These are phyloP conservation scores for Melipona quadrifasciata DNA, from an alignment of 1,140 invertebrate genomes.

Conservation along the genomic window DNA sequence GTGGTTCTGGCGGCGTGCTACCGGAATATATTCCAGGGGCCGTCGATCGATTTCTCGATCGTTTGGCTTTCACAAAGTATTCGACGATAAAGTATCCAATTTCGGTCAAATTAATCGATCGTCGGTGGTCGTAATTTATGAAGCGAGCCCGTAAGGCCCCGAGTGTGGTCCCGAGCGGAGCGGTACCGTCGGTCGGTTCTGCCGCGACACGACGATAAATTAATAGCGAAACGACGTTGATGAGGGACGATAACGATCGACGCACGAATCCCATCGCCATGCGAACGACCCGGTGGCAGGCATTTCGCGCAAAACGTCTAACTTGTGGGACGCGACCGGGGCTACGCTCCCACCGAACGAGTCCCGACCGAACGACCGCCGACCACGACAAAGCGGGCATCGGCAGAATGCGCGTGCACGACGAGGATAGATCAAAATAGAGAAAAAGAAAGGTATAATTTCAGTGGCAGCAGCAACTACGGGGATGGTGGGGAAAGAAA, in stretches of 20 bases:
- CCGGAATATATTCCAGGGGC: background rate
- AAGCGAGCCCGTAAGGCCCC: constrained; percentile 11
- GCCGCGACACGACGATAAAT: constrained; percentile 62
- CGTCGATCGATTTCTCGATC: constrained; percentile 45
- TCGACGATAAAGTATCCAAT: constrained; percentile 51
- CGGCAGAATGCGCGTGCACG: background rate
- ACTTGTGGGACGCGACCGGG: constrained; percentile 28
- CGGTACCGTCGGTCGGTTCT: constrained; percentile 45
- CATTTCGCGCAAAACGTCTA: constrained; percentile 46
- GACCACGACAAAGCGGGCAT: constrained; percentile 11
- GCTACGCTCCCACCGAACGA: constrained; percentile 20
- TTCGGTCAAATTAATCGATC: constrained; percentile 63
- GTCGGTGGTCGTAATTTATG: constrained; percentile 63
- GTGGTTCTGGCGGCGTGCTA: background rate
- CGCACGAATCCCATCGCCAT: constrained; percentile 50
- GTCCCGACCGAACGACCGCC: constrained; percentile 16
- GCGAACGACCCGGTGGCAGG: constrained; percentile 62
- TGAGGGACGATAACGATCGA: constrained; percentile 67
- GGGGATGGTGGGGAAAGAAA: background rate
- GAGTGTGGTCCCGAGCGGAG: constrained; percentile 58
- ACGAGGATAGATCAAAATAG: background rate
- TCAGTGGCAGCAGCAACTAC: background rate
- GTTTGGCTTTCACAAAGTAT: constrained; percentile 21
- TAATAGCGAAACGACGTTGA: constrained; percentile 68
- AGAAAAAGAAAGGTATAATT: constrained; percentile 2